Base-by-base conservation (phyloP, 2,113 vertebrate genomes). In the Cyanoliseus patagonus region DNA sequence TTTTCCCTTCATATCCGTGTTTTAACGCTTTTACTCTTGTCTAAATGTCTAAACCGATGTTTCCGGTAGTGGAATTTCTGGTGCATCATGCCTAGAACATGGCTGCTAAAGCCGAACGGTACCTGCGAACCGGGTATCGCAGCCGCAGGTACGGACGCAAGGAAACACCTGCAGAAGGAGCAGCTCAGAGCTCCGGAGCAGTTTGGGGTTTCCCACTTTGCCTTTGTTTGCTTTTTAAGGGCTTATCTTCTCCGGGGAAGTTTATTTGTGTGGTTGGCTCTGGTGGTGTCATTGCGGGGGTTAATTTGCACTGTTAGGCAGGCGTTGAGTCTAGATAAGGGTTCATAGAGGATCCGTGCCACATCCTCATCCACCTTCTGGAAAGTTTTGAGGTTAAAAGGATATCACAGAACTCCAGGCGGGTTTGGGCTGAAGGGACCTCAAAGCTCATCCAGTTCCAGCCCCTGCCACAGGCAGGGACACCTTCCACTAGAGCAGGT, bases 1-100 rank as follows among this genome's bases (percentile, higher is more conserved):
- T 3, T 2, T 67, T 74, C 3, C 0, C 10, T 24, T 0, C 3
- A 0, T 6, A 2, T 5, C 11, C 2, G 0, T 25, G 3, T 84
- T 75, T 55, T 33, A 30, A 6, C 0, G 20, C 3, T 19, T 59
- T 53, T 4, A 2, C 5, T 31, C 39, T 69, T 16, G 4, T 4
- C 7, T 57, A 0, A 52, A 3, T 6, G 2, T 27, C 20, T 59
- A 8, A 59, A 35, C 0, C 0, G 14, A 7, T 35, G 59, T 3
- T 59, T 78, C 68, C 22, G 57, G 31, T 52, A 37, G 11, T 9
- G 4, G 7, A 9, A 27, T 47, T 75, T 25, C 6, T 7, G 57
- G 57, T 78, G 86, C 73, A 41, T 39, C 72, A 1, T n/a, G 73
- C 67, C 63, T 78, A 0, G 80, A 84, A 88, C 33, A 52, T 83